Evolutionary conservation across 2,888 invertebrate genomes (phyloP), one percentile per base, ranked within the genome.

Genomic region (Parelbella ahira): DNA sequence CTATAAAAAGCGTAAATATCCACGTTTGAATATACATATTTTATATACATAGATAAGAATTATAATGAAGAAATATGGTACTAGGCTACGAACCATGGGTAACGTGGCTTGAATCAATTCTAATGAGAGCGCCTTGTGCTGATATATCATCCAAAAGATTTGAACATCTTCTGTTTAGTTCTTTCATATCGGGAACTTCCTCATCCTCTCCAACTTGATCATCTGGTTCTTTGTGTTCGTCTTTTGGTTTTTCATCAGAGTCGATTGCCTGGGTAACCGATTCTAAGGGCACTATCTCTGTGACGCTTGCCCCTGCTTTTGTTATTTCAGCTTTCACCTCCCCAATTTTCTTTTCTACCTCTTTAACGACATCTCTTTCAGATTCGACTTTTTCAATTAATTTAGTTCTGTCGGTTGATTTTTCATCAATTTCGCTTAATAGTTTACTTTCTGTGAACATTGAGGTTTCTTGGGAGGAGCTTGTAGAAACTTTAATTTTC

Each of bases 121-220:
- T 75, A 27, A 88, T 86, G 6, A 82, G 62, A 46, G 88, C 84
- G 37, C 86, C 87, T 49, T 88, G 88, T 3, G 56, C 47, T 27
- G 88, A 88, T 54, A 88, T 88, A 48, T 87, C 88, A 54, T 88
- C 88, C 30, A 88, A 54, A 39, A 88, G 72, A 58, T 83, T 88
- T 6, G 88, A 88, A 55, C 88, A 88, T 48, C 88, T 73, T 57
- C 88, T 68, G 48, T 88, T 88, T 23, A 88, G 55, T 60, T 88
- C 88, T 50, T 69, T 75, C 56, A 88, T 88, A 48, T 88, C 86
- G 6, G 84, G 80, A 6, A 72, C 68, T 50, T 76, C 68, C 45
- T 77, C 78, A 43, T 68, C 69, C 23, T 53, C 50, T 29, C 25
- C 37, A 4, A 34, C 18, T 25, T 33, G 6, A 10, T 59, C 54